Evolutionary conservation across 2,888 invertebrate species (phyloP), one percentile per base, ranked within the genome.

Genomic region (Tenthredo livida): DNA sequence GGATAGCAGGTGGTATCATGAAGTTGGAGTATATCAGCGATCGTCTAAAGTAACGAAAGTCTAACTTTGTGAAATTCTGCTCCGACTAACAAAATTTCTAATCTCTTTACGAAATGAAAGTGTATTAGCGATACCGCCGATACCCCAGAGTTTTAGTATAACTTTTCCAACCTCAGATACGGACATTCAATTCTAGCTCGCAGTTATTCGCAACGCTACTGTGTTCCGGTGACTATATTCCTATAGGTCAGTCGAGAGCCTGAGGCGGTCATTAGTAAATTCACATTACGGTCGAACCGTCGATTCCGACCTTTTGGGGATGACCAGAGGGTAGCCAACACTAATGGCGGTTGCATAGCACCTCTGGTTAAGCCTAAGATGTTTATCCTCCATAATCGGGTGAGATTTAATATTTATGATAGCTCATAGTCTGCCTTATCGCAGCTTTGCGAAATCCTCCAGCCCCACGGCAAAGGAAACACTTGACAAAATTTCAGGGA

Each of bases 331-430:
- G 58, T 58, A 40, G 33, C 61, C 40, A 58, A 83, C 67, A 37
- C 67, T 83, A 83, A 83, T 83, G 47, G 83, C 65, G 67, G 83
- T 83, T 83, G 65, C 67, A 67, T 67, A 50, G 47, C 83, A 21
- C 12, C 29, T 67, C 47, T 29, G 50, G 83, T 47, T 67, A 29
- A 47, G 83, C 67, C 67, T 70, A 33, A 83, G 83, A 83, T 83
- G 67, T 80, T 80, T 80, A 80, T 80, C 80, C 47, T 17, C 67
- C 67, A 70, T 83, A 83, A 67, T 83, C 65, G 83, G 70, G 47
- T 37, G 70, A 83, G 67, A 83, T 83, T 83, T 67, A 83, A 83
- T 83, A 83, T 83, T 65, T 67, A 83, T 83, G 17, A 70, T 67
- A 70, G 47, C 67, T 25, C 61, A 50, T 58, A 67, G 67, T 67